Evolutionary conservation across 2,113 vertebrate genomes (phyloP), one percentile per base, ranked within the genome.

Genomic region (Halichoerus grypus): DNA sequence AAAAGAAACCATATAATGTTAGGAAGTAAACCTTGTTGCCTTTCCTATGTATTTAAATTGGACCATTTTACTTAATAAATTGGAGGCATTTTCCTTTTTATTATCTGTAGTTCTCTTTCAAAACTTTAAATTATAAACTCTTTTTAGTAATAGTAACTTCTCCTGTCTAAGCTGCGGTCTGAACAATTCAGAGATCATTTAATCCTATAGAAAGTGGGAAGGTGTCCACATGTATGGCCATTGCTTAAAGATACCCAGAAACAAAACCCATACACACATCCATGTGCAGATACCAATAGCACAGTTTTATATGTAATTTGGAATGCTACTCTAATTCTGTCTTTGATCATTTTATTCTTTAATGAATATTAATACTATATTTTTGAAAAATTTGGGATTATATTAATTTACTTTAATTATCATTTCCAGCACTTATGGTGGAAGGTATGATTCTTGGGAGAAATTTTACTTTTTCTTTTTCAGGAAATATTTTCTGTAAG

Each of bases 391-490:
- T 33, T 87, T 74, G 7, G 0, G 14, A 22, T 87, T 92, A 36
- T 22, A 12, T 92, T 42, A 61, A 83, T 53, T 93, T 71, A 77
- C 22, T 2, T 94, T 76, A 7, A 63, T 74, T 77, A 26, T 67
- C 1, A 42, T 71, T 90, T 18, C 31, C 10, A 72, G 1, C 49
- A 88, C 84, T 88, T 79, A 51, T 26, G 2, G 14, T 65, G 2
- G 9, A 91, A 84, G 83, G 51, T 65, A 1, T 26, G 16, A 59
- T 79, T 94, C 19, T 31, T 95, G 21, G 4, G 93, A 87, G 76
- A 79, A 36, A 97, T 67, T 61, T 49, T n/a, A 55, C 6, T 63
- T 88, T 90, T 74, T 33, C 4, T 86, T 57, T 79, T 21, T 36
- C 24, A 88, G 42, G 36, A 74, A 84, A 57, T 71, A 65, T 5